A percentile compares a stretch with the other conserved stretches of the same genome.
Conservation (phyloP, 2,888 invertebrate species). For the Nebria salina region DNA sequence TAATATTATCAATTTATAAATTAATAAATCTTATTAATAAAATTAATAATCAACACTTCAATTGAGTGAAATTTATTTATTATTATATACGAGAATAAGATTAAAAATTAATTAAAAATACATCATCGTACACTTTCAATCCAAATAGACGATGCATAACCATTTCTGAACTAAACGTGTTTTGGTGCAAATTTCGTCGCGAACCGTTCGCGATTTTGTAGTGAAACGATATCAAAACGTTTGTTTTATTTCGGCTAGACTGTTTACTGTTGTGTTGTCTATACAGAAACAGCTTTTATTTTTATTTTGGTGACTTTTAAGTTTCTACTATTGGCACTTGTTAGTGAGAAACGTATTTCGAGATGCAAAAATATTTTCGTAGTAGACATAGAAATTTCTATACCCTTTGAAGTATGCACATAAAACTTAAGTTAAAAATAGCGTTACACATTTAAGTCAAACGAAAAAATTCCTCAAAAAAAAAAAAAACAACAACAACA, state of each 20-base stretch:
- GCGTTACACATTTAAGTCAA: background rate
- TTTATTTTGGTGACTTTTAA: background rate
- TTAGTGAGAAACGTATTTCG: background rate
- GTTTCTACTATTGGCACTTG: background rate
- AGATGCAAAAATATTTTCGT: slow-evolving; percentile 1
- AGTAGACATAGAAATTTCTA: slow-evolving; percentile 1
- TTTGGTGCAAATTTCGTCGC: no score
- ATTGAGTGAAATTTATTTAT: background rate
- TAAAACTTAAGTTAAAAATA: slow-evolving; percentile 1
- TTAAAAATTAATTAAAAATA: no score
- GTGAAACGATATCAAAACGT: background rate
- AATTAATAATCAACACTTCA: background rate
- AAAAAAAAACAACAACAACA: no score
- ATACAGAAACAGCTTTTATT: background rate
- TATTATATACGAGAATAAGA: background rate
- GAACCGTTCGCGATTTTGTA: background rate
- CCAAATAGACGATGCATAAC: no score
- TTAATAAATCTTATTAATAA: background rate
- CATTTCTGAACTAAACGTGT: no score
- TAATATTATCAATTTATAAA: background rate
- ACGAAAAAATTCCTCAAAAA: background rate
- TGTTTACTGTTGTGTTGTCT: background rate
- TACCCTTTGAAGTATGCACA: slow-evolving; percentile 1
- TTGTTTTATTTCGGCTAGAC: background rate
- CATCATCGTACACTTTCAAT: no score